Evolutionary conservation across 1,140 invertebrate genomes (phyloP).

Genomic region (Habropoda laboriosa): DNA sequence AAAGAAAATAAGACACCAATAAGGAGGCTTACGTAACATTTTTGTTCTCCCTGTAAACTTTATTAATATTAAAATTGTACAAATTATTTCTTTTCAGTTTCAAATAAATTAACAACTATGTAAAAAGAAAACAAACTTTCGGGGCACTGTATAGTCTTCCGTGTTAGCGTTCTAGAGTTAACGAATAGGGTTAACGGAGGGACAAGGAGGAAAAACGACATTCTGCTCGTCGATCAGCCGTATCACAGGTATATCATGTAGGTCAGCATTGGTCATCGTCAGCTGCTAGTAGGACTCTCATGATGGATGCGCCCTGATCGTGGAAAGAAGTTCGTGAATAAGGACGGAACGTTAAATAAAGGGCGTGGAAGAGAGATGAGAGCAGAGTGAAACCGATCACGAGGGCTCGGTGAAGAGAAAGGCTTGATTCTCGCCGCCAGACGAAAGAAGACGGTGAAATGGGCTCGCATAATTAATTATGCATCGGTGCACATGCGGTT

Average conservation of each 20-base stretch:
- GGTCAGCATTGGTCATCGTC: slow-evolving; percentile 17
- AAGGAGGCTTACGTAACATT: too few species aligned
- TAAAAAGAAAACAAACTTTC: too few species aligned
- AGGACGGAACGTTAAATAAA: not conserved
- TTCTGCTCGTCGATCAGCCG: not conserved
- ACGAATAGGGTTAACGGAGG: not conserved
- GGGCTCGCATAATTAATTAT: slow-evolving; percentile 38
- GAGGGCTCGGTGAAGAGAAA: slow-evolving; percentile 10
- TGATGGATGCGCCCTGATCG: not conserved
- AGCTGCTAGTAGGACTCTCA: not conserved
- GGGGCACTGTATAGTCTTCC: too few species aligned
- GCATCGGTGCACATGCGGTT: slow-evolving; percentile 4
- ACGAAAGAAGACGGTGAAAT: slow-evolving; percentile 17
- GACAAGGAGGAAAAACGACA: not conserved
- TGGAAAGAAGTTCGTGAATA: not conserved
- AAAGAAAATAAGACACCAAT: too few species aligned
- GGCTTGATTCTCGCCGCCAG: not conserved
- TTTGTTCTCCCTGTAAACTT: too few species aligned
- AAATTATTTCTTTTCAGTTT: too few species aligned
- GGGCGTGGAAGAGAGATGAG: too few species aligned
- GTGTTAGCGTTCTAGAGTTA: too few species aligned
- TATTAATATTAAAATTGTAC: too few species aligned
- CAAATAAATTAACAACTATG: too few species aligned
- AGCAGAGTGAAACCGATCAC: not conserved
- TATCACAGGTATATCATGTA: not conserved